Conservation (phyloP, 2,113 vertebrate genomes). For the Lepus europaeus region DNA sequence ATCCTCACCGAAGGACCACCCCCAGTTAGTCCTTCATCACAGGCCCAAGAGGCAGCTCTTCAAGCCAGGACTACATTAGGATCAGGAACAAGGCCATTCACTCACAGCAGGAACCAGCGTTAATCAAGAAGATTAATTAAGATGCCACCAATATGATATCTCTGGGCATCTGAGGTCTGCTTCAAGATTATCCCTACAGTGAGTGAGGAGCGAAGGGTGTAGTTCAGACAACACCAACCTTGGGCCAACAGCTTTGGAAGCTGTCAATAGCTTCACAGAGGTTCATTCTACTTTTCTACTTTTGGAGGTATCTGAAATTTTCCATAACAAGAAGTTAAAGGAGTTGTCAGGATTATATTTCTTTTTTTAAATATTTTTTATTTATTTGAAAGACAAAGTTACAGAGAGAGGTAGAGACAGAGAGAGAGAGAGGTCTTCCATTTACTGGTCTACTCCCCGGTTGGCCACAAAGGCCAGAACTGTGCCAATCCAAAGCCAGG, state of each 20-base stretch:
- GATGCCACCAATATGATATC: neutral
- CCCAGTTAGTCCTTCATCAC: neutral
- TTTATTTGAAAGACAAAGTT: too few relatives aligned
- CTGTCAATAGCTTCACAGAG: neutral
- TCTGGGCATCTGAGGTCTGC: neutral
- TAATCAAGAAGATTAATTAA: neutral
- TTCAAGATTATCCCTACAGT: neutral
- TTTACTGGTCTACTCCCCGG: too few relatives aligned
- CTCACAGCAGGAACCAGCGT: neutral
- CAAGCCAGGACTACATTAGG: neutral
- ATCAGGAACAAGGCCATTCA: neutral
- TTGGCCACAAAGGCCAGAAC: too few relatives aligned
- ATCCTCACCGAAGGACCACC: neutral
- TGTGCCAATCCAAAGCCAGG: too few relatives aligned
- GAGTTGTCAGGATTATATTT: neutral
- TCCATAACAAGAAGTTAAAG: conserved; percentile 6
- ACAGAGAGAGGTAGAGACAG: too few relatives aligned
- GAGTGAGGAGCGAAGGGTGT: neutral
- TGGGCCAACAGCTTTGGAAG: neutral
- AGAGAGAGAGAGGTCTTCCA: too few relatives aligned
- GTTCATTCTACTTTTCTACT: neutral
- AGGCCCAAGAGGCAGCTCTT: neutral
- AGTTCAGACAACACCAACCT: neutral
- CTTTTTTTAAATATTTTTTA: neutral
- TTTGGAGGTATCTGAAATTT: neutral